Conservation (phyloP, 1,140 invertebrate genomes). For the Sycophaga agraensis region DNA sequence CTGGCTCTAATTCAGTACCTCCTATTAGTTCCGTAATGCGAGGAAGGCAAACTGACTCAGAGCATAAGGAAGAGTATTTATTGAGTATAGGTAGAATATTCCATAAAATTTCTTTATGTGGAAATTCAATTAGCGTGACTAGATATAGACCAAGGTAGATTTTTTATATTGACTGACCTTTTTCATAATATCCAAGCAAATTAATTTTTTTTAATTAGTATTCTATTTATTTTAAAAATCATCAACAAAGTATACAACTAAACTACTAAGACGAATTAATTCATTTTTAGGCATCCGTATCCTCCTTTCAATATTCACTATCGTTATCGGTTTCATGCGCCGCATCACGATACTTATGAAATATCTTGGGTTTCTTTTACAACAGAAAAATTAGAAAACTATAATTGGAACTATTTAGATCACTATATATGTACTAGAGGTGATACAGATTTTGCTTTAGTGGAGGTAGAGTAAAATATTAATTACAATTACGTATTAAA, state of each 20-base stretch:
- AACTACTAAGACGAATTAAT: not conserved
- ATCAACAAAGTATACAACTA: not conserved
- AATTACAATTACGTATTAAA: not conserved
- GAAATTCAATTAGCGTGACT: constrained; percentile 87
- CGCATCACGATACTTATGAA: constrained; percentile 90
- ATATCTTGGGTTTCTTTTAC: constrained; percentile 93
- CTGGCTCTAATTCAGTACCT: constrained; percentile 43
- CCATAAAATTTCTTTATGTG: constrained; percentile 83
- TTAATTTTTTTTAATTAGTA: too few species aligned
- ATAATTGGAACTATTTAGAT: constrained; percentile 98
- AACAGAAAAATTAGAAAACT: constrained; percentile 92
- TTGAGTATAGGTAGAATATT: constrained; percentile 94
- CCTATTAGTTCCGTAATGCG: constrained; percentile 55
- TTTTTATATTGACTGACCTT: too few species aligned
- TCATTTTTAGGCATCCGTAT: constrained; percentile 79
- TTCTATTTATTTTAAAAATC: constrained; percentile 17
- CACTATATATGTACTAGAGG: constrained; percentile 93
- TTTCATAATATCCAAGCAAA: too few species aligned
- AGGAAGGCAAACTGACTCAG: constrained; percentile 54
- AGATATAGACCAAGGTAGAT: constrained; percentile 84
- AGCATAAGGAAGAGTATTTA: constrained; percentile 72
- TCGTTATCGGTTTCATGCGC: constrained; percentile 88
- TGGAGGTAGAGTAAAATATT: constrained; percentile 64
- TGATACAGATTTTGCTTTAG: constrained; percentile 84
- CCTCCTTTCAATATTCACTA: constrained; percentile 88